Evolutionary conservation across 2,888 invertebrate genomes (phyloP).

Genomic region (Cheilosia soror): DNA sequence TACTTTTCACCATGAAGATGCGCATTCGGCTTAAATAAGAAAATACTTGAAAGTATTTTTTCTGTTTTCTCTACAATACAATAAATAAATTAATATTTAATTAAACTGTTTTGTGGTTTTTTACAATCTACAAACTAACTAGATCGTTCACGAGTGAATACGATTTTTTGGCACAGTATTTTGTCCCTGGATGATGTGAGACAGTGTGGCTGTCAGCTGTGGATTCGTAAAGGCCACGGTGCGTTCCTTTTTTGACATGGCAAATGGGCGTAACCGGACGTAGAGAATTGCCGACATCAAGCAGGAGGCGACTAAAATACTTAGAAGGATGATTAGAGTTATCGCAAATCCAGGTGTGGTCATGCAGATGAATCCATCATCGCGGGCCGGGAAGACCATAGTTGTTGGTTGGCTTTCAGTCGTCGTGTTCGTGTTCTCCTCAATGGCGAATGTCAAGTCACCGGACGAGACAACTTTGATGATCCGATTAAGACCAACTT

Average conservation of each 20-base stretch:
- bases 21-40: slow-evolving; percentile 34
- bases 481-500: slow-evolving; percentile 94
- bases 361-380: slow-evolving; percentile 93
- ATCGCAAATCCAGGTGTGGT: slow-evolving; percentile 97
- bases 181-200: slow-evolving; percentile 80
- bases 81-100: slow-evolving; percentile 52
- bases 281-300: slow-evolving; percentile 94
- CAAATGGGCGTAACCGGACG: slow-evolving; percentile 90
- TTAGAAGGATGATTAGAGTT: slow-evolving; percentile 92
- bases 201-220: slow-evolving; percentile 79
- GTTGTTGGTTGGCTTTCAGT: slow-evolving; percentile 85
- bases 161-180: slow-evolving; percentile 82
- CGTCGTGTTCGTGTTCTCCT: slow-evolving; percentile 86
- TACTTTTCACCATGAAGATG: slow-evolving; percentile 18
- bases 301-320: slow-evolving; percentile 93
- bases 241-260: slow-evolving; percentile 84
- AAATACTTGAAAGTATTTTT: slow-evolving; percentile 59
- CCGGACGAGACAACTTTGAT: slow-evolving; percentile 96
- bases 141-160: slow-evolving; percentile 71
- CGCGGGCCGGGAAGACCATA: slow-evolving; percentile 89
- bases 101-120: slow-evolving; percentile 21
- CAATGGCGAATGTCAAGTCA: slow-evolving; percentile 93
- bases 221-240: slow-evolving; percentile 83
- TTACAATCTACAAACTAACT: slow-evolving; percentile 36
- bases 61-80: slow-evolving; percentile 28